A percentile compares a stretch with the other conserved stretches of the same genome.
Conservation (phyloP, 2,888 invertebrate species). For the Platycnemis pennipes region DNA sequence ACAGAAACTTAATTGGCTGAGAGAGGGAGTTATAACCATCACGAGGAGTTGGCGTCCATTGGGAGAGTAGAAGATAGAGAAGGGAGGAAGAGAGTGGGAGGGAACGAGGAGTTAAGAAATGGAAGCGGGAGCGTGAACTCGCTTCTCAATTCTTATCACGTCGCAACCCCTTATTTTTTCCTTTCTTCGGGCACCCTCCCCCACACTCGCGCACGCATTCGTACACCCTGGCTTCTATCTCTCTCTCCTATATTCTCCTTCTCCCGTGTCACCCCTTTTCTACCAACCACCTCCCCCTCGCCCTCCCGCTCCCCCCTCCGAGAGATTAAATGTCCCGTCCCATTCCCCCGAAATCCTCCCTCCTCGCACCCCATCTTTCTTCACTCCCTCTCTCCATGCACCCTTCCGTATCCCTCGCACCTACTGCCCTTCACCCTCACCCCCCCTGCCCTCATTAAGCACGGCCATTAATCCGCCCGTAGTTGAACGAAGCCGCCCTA, state of each 20-base stretch:
- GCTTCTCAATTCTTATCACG: slow-evolving; percentile 56
- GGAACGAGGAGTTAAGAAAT: background rate
- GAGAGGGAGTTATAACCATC: background rate
- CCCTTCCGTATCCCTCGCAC: background rate
- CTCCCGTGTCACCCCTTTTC: background rate
- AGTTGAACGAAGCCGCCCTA: slow-evolving; percentile 58
- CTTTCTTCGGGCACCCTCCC: background rate
- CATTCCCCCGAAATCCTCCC: background rate
- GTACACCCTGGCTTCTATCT: background rate
- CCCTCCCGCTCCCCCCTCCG: background rate
- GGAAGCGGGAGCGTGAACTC: background rate
- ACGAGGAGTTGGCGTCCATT: slow-evolving; percentile 41
- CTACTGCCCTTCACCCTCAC: background rate
- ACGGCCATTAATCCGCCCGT: slow-evolving; percentile 58
- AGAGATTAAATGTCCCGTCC: slow-evolving; percentile 16
- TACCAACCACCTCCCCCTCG: background rate
- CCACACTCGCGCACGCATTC: background rate
- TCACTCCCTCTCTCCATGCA: background rate
- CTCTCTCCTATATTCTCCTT: background rate
- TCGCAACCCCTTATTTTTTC: slow-evolving; percentile 3
- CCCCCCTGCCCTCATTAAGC: slow-evolving; percentile 23
- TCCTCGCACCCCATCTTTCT: background rate
- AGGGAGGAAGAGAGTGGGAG: background rate
- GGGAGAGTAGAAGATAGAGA: background rate
- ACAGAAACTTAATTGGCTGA: background rate